These are phyloP conservation scores for Ptychochromis oligacanthus DNA, from an alignment of 2,113 vertebrate species.

Conservation along the genomic window DNA sequence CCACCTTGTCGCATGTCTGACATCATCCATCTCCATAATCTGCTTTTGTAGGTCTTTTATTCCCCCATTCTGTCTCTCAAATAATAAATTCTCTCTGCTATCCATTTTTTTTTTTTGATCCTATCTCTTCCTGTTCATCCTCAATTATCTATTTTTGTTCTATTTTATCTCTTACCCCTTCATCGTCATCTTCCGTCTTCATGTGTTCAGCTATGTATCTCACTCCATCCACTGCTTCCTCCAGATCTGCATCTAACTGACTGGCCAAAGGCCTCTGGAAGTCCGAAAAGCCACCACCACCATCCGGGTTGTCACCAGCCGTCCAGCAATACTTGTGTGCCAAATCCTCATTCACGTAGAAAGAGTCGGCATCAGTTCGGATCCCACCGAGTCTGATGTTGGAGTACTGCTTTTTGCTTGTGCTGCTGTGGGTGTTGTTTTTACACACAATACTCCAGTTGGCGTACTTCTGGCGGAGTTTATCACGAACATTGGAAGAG, in stretches of 20 bases:
- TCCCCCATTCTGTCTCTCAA: background rate
- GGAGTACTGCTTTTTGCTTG: constrained; percentile 43
- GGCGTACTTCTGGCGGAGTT: constrained; percentile 64
- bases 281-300: constrained; percentile 56
- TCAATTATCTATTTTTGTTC: background rate
- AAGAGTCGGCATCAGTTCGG: constrained; percentile 58
- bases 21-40: constrained; percentile 24
- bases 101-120: background rate
- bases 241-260: constrained; percentile 74
- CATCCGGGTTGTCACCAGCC: constrained; percentile 67
- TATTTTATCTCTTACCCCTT: constrained; percentile 75
- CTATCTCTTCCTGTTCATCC: background rate
- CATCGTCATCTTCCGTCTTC: constrained; percentile 81
- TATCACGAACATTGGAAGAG: constrained; percentile 56
- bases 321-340: constrained; percentile 72
- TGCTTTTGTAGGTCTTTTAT: background rate
- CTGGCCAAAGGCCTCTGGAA: constrained; percentile 57
- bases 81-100: background rate
- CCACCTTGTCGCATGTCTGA: background rate
- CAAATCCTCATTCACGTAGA: constrained; percentile 73
- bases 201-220: constrained; percentile 82
- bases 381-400: constrained; percentile 58
- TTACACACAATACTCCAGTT: constrained; percentile 20
- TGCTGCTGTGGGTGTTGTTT: constrained; percentile 21
- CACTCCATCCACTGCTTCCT: constrained; percentile 82